These are phyloP conservation scores for Mayetiola destructor DNA, from an alignment of 2,888 invertebrate genomes.

Conservation along the genomic window DNA sequence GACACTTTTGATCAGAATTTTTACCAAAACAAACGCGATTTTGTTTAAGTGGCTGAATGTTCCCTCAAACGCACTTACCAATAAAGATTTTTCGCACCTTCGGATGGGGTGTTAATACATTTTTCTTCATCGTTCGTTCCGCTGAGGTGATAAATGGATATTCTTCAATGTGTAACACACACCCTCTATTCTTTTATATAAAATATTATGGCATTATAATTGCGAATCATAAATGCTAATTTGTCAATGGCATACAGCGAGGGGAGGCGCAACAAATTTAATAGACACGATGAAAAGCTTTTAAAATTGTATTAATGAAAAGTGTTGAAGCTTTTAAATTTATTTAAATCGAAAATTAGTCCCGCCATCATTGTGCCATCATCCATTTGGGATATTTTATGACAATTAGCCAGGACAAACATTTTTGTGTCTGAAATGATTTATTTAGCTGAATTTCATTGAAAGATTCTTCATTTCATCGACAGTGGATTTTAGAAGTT, in stretches of 20 bases:
- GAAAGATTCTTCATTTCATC: neutral
- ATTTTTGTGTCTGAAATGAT: too few species aligned
- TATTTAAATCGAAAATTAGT: constrained; percentile 11
- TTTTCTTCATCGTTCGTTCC: constrained; percentile 5
- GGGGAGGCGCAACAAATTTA: neutral
- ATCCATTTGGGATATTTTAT: too few species aligned
- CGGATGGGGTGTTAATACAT: constrained; percentile 7
- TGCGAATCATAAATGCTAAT: constrained; percentile 8
- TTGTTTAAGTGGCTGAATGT: too few species aligned
- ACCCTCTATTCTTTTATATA: too few species aligned
- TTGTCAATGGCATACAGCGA: too few species aligned
- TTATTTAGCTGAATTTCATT: too few species aligned
- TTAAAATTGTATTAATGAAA: constrained; percentile 9
- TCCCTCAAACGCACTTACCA: too few species aligned
- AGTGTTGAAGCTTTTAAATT: constrained; percentile 12
- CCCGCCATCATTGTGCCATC: too few species aligned
- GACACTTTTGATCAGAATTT: too few species aligned
- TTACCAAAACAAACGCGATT: too few species aligned
- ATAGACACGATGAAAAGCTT: constrained; percentile 1
- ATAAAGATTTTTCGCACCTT: neutral
- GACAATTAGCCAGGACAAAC: too few species aligned
- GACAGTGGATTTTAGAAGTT: neutral
- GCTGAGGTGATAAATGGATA: neutral
- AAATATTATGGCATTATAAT: too few species aligned
- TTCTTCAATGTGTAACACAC: neutral